Conservation (phyloP, 2,113 vertebrate species). For the Catharus minimus region DNA sequence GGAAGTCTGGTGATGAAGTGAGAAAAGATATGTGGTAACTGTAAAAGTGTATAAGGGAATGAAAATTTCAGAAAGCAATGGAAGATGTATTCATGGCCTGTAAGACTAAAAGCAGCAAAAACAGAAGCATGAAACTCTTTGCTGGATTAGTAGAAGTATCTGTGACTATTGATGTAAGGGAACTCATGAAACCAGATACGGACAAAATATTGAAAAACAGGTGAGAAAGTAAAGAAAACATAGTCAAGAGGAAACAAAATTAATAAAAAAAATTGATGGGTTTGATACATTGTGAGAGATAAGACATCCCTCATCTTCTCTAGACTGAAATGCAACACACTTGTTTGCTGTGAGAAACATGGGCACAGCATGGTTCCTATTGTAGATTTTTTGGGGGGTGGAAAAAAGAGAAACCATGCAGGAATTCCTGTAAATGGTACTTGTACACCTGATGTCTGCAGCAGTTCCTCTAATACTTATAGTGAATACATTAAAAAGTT, state of each 20-base stretch:
- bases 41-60: neutral
- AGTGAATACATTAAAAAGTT: neutral
- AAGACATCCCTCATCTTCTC: neutral
- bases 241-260: neutral
- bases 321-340: neutral
- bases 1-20: neutral
- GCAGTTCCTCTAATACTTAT: neutral
- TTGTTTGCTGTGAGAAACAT: neutral
- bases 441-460: neutral
- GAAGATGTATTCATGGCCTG: neutral
- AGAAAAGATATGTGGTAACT: neutral
- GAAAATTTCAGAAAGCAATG: neutral
- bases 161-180: neutral
- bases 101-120: neutral
- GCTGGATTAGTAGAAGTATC: neutral
- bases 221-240: neutral
- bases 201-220: neutral
- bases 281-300: neutral
- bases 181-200: neutral
- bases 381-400: fast-evolving
- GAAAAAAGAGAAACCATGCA: neutral
- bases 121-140: neutral
- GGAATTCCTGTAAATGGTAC: neutral
- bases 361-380: neutral
- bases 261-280: neutral